A percentile compares a stretch with the other conserved stretches of the same genome.
Conservation (phyloP, 2,888 invertebrate species). For the Galerucella calmariensis region DNA sequence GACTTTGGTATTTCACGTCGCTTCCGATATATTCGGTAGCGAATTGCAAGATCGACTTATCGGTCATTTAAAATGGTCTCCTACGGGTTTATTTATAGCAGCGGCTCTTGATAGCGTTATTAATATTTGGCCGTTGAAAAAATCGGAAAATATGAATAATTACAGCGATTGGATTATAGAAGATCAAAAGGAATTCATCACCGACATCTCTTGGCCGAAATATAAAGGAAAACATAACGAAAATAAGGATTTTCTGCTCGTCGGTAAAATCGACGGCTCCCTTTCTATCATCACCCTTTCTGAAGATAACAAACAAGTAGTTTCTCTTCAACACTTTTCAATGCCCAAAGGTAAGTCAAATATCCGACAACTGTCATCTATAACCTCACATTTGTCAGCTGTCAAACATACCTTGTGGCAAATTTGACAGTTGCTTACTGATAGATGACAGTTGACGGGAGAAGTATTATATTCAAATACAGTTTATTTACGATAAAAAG, state of each 20-base stretch:
- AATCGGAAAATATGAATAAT: slow-evolving; percentile 51
- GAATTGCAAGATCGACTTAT: slow-evolving; percentile 63
- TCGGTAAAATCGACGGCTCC: slow-evolving; percentile 69
- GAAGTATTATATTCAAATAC: no score
- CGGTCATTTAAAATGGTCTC: slow-evolving; percentile 68
- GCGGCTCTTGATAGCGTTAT: slow-evolving; percentile 70
- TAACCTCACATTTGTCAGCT: no score
- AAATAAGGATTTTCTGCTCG: slow-evolving; percentile 63
- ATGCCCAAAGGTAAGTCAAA: slow-evolving; percentile 59
- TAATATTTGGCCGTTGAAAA: slow-evolving; percentile 70
- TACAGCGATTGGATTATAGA: slow-evolving; percentile 63
- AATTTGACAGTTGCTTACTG: no score
- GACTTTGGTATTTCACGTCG: slow-evolving; percentile 68
- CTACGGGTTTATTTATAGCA: slow-evolving; percentile 68
- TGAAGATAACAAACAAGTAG: slow-evolving; percentile 53
- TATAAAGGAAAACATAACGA: slow-evolving; percentile 45
- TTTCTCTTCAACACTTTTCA: slow-evolving; percentile 60
- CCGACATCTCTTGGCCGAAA: slow-evolving; percentile 67
- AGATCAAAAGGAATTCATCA: slow-evolving; percentile 66
- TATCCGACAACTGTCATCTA: neutral
- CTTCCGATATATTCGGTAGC: slow-evolving; percentile 65
- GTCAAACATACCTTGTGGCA: no score
- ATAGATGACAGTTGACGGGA: no score
- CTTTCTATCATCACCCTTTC: slow-evolving; percentile 61
- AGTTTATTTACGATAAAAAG: no score